Evolutionary conservation across 2,113 vertebrate genomes (phyloP).

Genomic region (Microtus richardsoni): DNA sequence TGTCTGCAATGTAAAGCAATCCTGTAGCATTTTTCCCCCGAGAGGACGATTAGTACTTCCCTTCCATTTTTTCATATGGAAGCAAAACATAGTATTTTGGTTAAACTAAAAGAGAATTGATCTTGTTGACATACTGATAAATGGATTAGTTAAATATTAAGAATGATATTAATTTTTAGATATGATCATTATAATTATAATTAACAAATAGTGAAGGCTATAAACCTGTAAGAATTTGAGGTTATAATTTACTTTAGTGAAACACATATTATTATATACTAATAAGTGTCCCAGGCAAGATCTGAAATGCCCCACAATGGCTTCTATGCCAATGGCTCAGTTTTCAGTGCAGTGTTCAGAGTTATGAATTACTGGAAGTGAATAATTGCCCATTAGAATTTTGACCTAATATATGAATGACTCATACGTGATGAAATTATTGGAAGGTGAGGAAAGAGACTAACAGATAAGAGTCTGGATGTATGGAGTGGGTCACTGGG

Average conservation of each 20-base stretch:
- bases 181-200: not conserved
- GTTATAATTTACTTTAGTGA: not conserved
- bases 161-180: not conserved
- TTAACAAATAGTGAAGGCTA: not conserved
- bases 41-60: not conserved
- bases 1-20: not conserved
- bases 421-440: not conserved
- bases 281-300: not conserved
- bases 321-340: not conserved
- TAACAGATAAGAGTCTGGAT: not conserved
- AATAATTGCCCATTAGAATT: not conserved
- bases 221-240: constrained; percentile 8
- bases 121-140: not conserved
- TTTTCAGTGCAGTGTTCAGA: not conserved
- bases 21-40: not conserved
- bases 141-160: not conserved
- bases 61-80: not conserved
- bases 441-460: not conserved
- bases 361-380: not conserved
- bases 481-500: not conserved
- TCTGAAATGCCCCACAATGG: not conserved
- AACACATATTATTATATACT: not conserved
- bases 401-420: not conserved
- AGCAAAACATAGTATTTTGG: not conserved
- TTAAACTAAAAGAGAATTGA: constrained; percentile 4